phyloP scores from a whole-genome alignment of 2,888 invertebrate species.

The Lasius fuliginosus region DNA sequence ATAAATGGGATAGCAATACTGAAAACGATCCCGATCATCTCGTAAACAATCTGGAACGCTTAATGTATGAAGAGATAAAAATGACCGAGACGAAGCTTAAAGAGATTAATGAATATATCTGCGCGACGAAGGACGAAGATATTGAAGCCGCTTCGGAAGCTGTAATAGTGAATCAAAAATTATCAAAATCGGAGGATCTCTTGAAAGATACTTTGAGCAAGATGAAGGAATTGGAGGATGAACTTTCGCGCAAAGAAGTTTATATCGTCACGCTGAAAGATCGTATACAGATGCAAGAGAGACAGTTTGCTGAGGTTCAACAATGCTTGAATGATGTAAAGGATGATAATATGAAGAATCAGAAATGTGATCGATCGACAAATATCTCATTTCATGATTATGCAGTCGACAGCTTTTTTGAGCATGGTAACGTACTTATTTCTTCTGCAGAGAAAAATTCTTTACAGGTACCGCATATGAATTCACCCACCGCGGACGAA shows the following conservation, averaged over 20 bases:
- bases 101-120: conserved; percentile 3
- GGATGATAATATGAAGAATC: background rate
- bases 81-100: conserved; percentile 16
- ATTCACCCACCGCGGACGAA: background rate
- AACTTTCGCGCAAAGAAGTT: conserved; percentile 56
- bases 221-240: conserved; percentile 61
- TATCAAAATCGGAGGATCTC: conserved; percentile 29
- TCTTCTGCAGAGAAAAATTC: background rate
- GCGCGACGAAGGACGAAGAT: background rate
- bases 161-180: conserved; percentile 29
- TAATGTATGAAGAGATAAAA: conserved; percentile 62
- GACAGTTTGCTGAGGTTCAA: conserved; percentile 46
- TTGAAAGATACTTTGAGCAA: conserved; percentile 24
- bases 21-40: conserved; percentile 33
- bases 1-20: conserved; percentile 54
- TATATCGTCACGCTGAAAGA: conserved; percentile 54
- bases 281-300: conserved; percentile 50
- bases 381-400: conserved; percentile 7
- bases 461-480: background rate
- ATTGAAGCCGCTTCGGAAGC: conserved; percentile 4
- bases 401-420: background rate
- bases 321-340: background rate
- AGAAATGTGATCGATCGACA: background rate
- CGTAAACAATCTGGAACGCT: conserved; percentile 58
- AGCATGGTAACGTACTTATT: background rate